phyloP scores from a whole-genome alignment of 2,797 vertebrate genomes.

The Thunnus albacares region DNA sequence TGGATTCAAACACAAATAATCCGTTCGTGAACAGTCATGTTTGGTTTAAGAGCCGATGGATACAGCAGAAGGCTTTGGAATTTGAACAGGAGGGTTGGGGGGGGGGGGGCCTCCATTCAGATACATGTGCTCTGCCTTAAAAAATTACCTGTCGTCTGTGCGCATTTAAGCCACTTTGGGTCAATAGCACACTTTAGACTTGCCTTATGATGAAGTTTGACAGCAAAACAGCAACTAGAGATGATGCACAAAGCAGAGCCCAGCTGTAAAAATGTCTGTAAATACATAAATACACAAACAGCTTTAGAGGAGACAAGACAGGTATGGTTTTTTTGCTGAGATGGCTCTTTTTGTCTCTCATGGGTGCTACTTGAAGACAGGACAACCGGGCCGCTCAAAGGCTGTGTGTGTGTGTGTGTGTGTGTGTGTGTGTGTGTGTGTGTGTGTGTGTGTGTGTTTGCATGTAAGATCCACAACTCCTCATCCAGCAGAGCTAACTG shows the following conservation, averaged over 20 bases:
- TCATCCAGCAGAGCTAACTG: slow-evolving; percentile 53
- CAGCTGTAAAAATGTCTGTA: slow-evolving; percentile 62
- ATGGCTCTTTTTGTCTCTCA: slow-evolving; percentile 48
- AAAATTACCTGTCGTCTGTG: slow-evolving; percentile 37
- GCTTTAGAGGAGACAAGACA: slow-evolving; percentile 44
- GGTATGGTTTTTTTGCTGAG: slow-evolving; percentile 65
- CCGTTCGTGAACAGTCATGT: slow-evolving; percentile 67
- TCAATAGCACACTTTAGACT: slow-evolving; percentile 39
- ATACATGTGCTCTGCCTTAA: slow-evolving; percentile 41
- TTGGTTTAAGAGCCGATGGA: slow-evolving; percentile 66
- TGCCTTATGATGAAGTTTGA: slow-evolving; percentile 51
- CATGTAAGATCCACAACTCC: slow-evolving; percentile 37
- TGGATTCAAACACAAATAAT: slow-evolving; percentile 77
- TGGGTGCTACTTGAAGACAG: slow-evolving; percentile 46
- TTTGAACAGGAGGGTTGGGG: slow-evolving; percentile 32
- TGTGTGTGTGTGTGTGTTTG: slow-evolving; percentile 34
- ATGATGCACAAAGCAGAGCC: slow-evolving; percentile 66
- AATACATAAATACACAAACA: slow-evolving; percentile 62
- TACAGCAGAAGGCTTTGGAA: slow-evolving; percentile 67
- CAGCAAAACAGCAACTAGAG: slow-evolving; percentile 39
- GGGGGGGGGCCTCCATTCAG: slow-evolving; percentile 36
- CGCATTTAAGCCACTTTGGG: slow-evolving; percentile 29
- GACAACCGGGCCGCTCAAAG: slow-evolving; percentile 19
- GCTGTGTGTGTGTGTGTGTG: slow-evolving; percentile 8
- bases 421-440: slow-evolving; percentile 31